Percentiles rank a stretch among this genome's conserved stretches.
Evolutionary conservation across 2,797 vertebrate genomes (phyloP).

Genomic region (Trachurus trachurus): DNA sequence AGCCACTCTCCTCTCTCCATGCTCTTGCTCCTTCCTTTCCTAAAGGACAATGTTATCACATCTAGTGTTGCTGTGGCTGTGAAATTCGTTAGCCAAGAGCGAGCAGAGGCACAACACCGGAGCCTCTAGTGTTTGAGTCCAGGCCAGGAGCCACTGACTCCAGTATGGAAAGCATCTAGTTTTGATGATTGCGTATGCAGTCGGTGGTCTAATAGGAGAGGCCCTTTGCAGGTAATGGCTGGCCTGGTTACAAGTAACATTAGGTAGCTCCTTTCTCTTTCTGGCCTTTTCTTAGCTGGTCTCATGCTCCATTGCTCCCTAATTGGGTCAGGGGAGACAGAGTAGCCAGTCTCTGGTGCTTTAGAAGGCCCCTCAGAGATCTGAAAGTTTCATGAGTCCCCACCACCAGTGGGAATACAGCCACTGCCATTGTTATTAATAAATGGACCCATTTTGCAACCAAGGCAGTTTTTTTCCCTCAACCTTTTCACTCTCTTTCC

Average conservation of each 20-base stretch:
- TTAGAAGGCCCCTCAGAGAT: slow-evolving; percentile 86
- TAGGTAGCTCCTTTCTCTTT: slow-evolving; percentile 74
- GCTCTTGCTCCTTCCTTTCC: slow-evolving; percentile 22
- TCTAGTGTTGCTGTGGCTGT: slow-evolving; percentile 43
- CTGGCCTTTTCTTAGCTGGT: slow-evolving; percentile 74
- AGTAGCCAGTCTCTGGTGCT: slow-evolving; percentile 86
- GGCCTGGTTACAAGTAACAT: slow-evolving; percentile 68
- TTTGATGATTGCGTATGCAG: slow-evolving; percentile 60
- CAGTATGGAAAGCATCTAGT: slow-evolving; percentile 36
- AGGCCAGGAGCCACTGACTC: slow-evolving; percentile 30
- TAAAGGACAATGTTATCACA: slow-evolving; percentile 60
- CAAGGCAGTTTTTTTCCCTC: slow-evolving; percentile 75
- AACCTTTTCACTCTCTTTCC: slow-evolving; percentile 68
- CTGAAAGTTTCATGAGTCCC: slow-evolving; percentile 90
- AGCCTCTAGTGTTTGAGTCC: slow-evolving; percentile 23
- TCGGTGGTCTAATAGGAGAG: slow-evolving; percentile 64
- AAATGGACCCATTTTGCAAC: slow-evolving; percentile 87
- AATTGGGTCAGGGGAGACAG: slow-evolving; percentile 89
- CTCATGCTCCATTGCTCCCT: slow-evolving; percentile 83
- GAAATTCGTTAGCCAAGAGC: slow-evolving; percentile 30
- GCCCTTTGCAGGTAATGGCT: slow-evolving; percentile 72
- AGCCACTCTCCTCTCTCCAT: slow-evolving; percentile 38
- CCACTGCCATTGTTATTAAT: slow-evolving; percentile 89
- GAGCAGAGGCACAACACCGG: slow-evolving; percentile 3
- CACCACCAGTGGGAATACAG: slow-evolving; percentile 84